Evolutionary conservation across 2,113 vertebrate species (phyloP).

Genomic region (Semnopithecus entellus): DNA sequence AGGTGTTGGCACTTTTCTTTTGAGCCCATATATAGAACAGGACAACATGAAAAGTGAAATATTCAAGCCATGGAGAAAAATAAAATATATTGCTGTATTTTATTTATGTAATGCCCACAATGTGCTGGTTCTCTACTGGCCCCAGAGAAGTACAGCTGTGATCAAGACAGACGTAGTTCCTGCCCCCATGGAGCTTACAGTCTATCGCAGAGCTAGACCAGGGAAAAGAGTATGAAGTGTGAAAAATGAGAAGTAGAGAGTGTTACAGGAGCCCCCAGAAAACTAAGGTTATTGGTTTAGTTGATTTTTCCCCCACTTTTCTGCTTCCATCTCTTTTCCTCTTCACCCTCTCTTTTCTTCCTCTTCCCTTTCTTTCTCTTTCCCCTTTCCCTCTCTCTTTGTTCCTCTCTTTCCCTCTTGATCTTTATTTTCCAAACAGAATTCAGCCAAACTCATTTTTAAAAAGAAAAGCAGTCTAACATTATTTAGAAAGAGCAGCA

Average conservation of each 20-base stretch:
- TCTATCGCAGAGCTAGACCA: not conserved
- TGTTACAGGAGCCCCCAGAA: not conserved
- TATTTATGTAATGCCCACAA: not conserved
- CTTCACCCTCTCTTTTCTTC: not conserved
- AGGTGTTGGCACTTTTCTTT: not conserved
- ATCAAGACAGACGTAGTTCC: not conserved
- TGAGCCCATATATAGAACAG: not conserved
- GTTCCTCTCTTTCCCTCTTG: not conserved
- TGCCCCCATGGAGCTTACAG: not conserved
- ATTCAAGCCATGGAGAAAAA: not conserved
- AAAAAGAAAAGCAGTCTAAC: not conserved
- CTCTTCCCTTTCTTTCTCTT: no score
- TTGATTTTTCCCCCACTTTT: accelerated
- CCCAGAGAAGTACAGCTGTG: no score
- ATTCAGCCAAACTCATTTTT: not conserved
- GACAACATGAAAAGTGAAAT: not conserved
- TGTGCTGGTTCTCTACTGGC: not conserved
- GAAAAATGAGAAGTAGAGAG: not conserved
- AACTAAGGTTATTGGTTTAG: not conserved
- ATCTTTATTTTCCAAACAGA: not conserved
- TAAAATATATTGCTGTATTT: not conserved
- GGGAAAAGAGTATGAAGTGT: not conserved
- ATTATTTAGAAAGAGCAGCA: not conserved
- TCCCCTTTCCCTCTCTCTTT: not conserved
- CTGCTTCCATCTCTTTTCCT: not conserved